Evolutionary conservation across 1,140 invertebrate species (phyloP).

Genomic region (Paraescarpia echinospica): DNA sequence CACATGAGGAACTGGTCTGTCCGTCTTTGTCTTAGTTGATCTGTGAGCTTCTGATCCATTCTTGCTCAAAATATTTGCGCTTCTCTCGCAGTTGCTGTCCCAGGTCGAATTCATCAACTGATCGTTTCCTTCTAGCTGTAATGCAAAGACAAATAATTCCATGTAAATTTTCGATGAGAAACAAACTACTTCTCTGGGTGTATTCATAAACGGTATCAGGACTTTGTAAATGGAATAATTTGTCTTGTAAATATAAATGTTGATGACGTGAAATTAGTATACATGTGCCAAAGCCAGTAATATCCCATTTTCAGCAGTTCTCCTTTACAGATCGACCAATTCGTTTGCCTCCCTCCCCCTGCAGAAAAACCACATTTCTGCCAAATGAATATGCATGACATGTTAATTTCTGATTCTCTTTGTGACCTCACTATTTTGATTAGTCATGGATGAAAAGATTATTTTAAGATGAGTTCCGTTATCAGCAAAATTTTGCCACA

Average conservation of each 20-base stretch:
- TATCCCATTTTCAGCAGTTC: not conserved
- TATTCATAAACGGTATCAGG: not conserved
- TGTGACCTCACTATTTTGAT: not conserved
- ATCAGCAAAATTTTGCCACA: not conserved
- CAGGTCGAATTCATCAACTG: not conserved
- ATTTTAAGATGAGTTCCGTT: not conserved
- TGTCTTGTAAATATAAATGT: not conserved
- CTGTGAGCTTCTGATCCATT: not conserved
- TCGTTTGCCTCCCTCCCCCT: not conserved
- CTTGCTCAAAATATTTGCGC: not conserved
- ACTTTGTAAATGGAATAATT: not conserved
- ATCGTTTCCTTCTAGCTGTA: not conserved
- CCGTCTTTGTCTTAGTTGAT: not conserved
- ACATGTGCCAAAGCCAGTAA: not conserved
- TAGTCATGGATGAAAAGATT: not conserved
- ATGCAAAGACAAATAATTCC: not conserved
- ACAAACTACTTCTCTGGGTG: not conserved
- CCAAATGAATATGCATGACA: not conserved
- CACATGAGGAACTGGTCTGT: not conserved
- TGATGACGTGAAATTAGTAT: not conserved
- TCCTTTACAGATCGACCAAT: not conserved
- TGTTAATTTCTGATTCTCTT: not conserved
- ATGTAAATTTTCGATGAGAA: not conserved
- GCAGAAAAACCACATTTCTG: not conserved
- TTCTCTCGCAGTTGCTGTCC: not conserved